Evolutionary conservation across 1,140 invertebrate species (phyloP), one percentile per base, ranked within the genome.

Genomic region (Diploscapter pachys): DNA sequence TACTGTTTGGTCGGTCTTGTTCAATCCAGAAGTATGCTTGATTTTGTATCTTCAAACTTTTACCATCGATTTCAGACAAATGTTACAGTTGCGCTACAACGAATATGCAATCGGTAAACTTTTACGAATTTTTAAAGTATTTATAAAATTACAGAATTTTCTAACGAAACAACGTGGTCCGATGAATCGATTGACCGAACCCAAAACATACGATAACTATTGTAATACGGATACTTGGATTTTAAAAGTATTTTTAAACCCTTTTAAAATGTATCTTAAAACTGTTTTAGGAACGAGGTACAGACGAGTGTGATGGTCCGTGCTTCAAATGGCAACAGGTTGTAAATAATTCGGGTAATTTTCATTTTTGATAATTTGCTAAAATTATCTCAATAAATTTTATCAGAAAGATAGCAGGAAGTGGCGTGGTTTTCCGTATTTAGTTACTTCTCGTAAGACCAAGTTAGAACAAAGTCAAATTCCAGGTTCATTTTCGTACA

Each of bases 251-350:
- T 52, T 52, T 52, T 68, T 1, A 59, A 59, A 59, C 9, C 9
- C 9, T 11, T 59, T 59, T 59, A 31, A 31, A 31, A 31, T 31
- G 57, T 59, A 11, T 59, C 31, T 11, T 59, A 31, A 11, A 59
- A 11, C 8, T 8, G 56, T 55, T 52, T 68, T 54, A 68, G 66
- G 66, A 68, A 52, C 73, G 73, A 61, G 63, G 64, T 31, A 56
- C 73, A 52, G 73, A 74, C 56, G 73, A 74, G 8, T 74, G 73
- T 69, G 73, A 64, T 52, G 73, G 73, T 4, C n/a, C 64, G 9
- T 74, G 73, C 53, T 51, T 74, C 1, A 74, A 74, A 69, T 74
- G 73, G 73, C 53, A 51, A 4, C 73, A 74, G 53, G 48, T 53
- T n/a, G 6, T 74, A 0, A 74, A 74, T 13, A 74, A 74, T 69